A percentile compares a stretch with the other conserved stretches of the same genome.
Conservation (phyloP, 2,113 vertebrate species). For the Otolemur garnettii region DNA sequence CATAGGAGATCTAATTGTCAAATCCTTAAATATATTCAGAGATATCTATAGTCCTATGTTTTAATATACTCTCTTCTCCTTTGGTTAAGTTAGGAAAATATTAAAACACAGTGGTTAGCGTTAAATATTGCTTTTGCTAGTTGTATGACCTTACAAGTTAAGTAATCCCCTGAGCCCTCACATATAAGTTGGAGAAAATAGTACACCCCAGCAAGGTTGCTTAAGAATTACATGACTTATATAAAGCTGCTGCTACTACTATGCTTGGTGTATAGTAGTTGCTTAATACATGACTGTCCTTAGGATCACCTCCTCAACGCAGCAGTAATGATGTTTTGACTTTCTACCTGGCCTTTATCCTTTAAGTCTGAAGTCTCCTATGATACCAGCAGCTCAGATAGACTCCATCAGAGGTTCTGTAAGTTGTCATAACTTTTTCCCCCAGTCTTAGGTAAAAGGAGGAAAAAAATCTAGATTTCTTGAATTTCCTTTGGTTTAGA, state of each 20-base stretch:
- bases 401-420: neutral
- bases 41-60: neutral
- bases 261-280: neutral
- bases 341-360: neutral
- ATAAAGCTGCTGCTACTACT: neutral
- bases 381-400: neutral
- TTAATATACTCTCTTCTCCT: slow-evolving; percentile 2
- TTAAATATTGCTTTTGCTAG: neutral
- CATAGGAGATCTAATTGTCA: neutral
- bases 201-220: neutral
- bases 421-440: neutral
- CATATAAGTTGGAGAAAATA: neutral
- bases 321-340: neutral
- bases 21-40: slow-evolving; percentile 23
- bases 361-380: neutral
- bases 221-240: neutral
- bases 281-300: neutral
- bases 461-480: neutral
- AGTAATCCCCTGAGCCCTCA: neutral
- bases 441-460: neutral
- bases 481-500: slow-evolving; percentile 42
- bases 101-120: neutral
- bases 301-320: neutral
- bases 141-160: neutral
- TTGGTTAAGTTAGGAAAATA: neutral